phyloP scores from a whole-genome alignment of 2,888 invertebrate species.

The Ctena decussata region DNA sequence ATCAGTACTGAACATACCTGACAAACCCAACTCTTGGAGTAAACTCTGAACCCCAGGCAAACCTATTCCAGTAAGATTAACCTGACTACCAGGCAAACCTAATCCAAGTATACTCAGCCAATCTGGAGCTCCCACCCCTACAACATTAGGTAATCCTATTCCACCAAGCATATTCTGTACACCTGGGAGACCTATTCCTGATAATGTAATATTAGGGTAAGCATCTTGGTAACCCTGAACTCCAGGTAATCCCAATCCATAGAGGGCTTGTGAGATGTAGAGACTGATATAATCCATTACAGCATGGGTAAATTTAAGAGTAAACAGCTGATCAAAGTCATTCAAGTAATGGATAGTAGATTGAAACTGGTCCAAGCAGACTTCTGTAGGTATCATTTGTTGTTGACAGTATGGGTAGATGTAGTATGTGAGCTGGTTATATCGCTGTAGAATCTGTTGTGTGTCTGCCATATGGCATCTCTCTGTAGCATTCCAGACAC shows the following conservation, averaged over 20 bases:
- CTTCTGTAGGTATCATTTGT: neutral
- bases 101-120: neutral
- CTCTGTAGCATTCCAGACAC: slow-evolving; percentile 48
- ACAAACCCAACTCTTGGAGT: neutral
- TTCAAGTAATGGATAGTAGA: slow-evolving; percentile 23
- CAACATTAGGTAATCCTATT: neutral
- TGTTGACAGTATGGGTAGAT: slow-evolving; percentile 22
- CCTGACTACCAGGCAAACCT: neutral
- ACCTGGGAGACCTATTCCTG: slow-evolving; percentile 2
- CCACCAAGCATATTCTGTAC: neutral
- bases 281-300: neutral
- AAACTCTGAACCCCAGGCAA: neutral
- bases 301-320: neutral
- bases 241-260: slow-evolving; percentile 6
- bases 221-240: too few relatives aligned
- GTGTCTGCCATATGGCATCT: slow-evolving; percentile 35
- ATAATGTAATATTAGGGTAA: neutral
- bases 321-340: slow-evolving; percentile 34
- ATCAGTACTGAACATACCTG: neutral
- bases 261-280: neutral
- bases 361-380: slow-evolving; percentile 28
- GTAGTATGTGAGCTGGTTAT: slow-evolving; percentile 13
- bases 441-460: slow-evolving; percentile 23
- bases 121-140: too few relatives aligned
- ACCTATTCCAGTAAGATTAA: neutral